These are phyloP conservation scores for Vulpes ferrilata DNA, from an alignment of 2,113 vertebrate genomes.

Conservation along the genomic window DNA sequence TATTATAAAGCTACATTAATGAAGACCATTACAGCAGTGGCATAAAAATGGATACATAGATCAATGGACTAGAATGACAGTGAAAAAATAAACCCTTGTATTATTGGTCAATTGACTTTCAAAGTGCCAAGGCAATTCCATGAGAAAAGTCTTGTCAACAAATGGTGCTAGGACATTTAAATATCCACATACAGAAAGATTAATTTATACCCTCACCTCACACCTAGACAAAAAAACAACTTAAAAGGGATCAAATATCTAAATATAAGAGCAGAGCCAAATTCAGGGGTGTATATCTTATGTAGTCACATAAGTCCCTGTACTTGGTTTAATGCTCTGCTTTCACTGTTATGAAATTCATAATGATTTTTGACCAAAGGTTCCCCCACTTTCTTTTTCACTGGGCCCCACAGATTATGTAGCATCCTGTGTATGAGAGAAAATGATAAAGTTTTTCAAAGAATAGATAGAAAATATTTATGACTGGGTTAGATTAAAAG, in stretches of 20 bases:
- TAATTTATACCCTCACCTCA: background rate
- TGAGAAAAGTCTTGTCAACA: background rate
- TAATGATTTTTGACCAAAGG: background rate
- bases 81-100: background rate
- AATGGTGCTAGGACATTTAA: background rate
- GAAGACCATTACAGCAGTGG: background rate
- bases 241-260: background rate
- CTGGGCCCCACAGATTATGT: background rate
- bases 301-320: background rate
- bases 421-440: background rate
- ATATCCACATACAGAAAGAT: background rate
- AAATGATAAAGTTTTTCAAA: background rate
- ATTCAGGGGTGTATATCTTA: rapidly evolving
- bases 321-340: background rate
- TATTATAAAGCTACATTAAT: background rate
- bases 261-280: background rate
- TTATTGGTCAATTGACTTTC: background rate
- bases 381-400: background rate
- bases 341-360: background rate
- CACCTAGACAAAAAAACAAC: background rate
- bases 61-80: background rate
- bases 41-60: background rate
- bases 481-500: background rate
- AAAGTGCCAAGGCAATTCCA: background rate
- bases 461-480: background rate